These are phyloP conservation scores for Indri indri DNA, from an alignment of 2,113 vertebrate genomes.

Conservation along the genomic window DNA sequence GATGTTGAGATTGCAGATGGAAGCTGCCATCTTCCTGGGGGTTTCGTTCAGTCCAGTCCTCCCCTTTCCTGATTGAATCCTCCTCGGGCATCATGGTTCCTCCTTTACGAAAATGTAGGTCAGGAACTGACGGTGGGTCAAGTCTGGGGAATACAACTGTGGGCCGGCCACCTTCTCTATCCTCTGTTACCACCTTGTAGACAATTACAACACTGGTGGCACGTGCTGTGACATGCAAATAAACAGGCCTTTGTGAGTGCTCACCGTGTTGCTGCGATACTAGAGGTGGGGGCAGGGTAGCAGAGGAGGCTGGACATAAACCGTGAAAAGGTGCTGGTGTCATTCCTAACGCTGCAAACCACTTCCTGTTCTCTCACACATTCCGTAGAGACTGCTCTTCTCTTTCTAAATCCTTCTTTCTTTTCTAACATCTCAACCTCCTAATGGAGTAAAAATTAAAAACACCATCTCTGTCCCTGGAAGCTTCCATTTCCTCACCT, in stretches of 20 bases:
- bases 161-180: no score
- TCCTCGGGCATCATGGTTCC: not conserved
- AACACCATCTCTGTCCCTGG: not conserved
- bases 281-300: rapidly evolving
- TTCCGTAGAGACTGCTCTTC: not conserved
- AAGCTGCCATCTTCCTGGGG: not conserved
- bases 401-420: not conserved
- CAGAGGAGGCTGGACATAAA: not conserved
- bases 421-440: not conserved
- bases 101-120: not conserved
- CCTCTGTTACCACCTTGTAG: not conserved
- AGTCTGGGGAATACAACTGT: not conserved
- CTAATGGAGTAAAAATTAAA: not conserved
- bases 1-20: not conserved
- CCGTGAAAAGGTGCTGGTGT: not conserved
- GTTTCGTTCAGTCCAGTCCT: not conserved
- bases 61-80: not conserved
- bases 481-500: not conserved
- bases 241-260: not conserved
- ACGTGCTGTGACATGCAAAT: not conserved
- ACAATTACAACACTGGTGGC: not conserved
- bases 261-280: not conserved
- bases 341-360: no score
- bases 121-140: not conserved
- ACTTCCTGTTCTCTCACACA: not conserved